phyloP scores from a whole-genome alignment of 2,888 invertebrate genomes.

The Choreutis nemorana region DNA sequence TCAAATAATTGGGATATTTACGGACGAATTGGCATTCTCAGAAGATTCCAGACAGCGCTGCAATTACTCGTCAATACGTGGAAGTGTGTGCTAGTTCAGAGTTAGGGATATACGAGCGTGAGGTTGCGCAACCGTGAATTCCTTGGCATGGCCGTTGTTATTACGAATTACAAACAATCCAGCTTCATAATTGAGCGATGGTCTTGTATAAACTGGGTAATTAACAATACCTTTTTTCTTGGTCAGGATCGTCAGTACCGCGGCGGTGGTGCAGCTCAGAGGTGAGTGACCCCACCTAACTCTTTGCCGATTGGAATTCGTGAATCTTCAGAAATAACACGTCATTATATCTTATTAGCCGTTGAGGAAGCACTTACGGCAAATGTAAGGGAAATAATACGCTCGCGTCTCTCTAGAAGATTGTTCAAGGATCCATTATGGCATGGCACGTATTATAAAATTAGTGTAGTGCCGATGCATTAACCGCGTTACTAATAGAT shows the following conservation, averaged over 20 bases:
- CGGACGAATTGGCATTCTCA: constrained; percentile 23
- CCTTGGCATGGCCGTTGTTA: constrained; percentile 21
- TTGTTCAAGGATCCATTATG: constrained; percentile 44
- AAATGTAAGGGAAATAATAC: constrained; percentile 53
- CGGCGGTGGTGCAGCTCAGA: constrained; percentile 39
- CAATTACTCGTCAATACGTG: constrained; percentile 30
- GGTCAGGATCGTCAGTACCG: constrained; percentile 42
- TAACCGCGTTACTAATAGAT: too few relatives aligned
- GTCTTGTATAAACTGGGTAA: constrained; percentile 37
- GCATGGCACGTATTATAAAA: constrained; percentile 37
- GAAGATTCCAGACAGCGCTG: constrained; percentile 17
- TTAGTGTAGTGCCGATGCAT: constrained; percentile 21
- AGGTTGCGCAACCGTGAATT: constrained; percentile 17
- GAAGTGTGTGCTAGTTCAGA: constrained; percentile 20
- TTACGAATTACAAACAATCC: constrained; percentile 36
- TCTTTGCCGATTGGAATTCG: constrained; percentile 49
- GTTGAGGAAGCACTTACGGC: constrained; percentile 56
- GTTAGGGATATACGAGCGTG: constrained; percentile 23
- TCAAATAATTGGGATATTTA: background rate
- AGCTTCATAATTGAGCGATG: constrained; percentile 38
- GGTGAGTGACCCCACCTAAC: constrained; percentile 56
- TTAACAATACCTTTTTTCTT: constrained; percentile 42
- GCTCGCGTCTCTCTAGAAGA: constrained; percentile 29
- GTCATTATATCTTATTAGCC: constrained; percentile 58
- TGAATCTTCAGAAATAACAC: constrained; percentile 59